A percentile compares a stretch with the other conserved stretches of the same genome.
These are phyloP conservation scores for Sphaerophoria rueppellii DNA, from an alignment of 2,888 invertebrate species.

Conservation along the genomic window DNA sequence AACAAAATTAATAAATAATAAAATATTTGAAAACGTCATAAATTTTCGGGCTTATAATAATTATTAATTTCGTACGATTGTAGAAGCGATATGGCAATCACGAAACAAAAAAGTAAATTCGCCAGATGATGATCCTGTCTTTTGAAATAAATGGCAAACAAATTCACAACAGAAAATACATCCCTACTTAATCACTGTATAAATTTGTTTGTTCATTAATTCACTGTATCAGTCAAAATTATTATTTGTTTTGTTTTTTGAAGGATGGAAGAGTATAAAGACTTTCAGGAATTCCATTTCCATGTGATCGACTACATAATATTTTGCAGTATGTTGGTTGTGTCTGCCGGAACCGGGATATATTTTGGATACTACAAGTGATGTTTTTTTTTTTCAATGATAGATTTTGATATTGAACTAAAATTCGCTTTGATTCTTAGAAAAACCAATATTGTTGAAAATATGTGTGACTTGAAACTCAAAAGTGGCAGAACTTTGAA, in stretches of 20 bases:
- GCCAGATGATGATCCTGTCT: too few species aligned
- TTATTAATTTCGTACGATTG: too few species aligned
- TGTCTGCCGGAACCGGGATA: slow-evolving; percentile 90
- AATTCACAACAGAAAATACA: too few species aligned
- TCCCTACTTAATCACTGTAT: too few species aligned
- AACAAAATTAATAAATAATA: too few species aligned
- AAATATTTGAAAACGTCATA: too few species aligned
- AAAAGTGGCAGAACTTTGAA: slow-evolving; percentile 74
- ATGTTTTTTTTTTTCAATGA: slow-evolving; percentile 3
- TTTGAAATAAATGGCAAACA: too few species aligned
- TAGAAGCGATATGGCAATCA: too few species aligned
- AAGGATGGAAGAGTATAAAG: slow-evolving; percentile 41
- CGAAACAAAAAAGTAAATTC: too few species aligned
- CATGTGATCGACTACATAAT: slow-evolving; percentile 86
- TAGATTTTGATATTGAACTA: neutral
- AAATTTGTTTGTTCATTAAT: too few species aligned
- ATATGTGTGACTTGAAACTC: slow-evolving; percentile 36
- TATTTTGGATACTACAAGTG: slow-evolving; percentile 83
- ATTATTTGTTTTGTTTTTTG: neutral
- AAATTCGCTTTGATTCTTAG: slow-evolving; percentile 11
- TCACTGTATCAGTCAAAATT: too few species aligned
- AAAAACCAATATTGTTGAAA: slow-evolving; percentile 62
- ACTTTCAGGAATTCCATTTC: slow-evolving; percentile 74
- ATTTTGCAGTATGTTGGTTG: slow-evolving; percentile 86
- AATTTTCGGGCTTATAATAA: too few species aligned